Conservation (phyloP, 2,797 vertebrate genomes). For the Phataginus tricuspis region DNA sequence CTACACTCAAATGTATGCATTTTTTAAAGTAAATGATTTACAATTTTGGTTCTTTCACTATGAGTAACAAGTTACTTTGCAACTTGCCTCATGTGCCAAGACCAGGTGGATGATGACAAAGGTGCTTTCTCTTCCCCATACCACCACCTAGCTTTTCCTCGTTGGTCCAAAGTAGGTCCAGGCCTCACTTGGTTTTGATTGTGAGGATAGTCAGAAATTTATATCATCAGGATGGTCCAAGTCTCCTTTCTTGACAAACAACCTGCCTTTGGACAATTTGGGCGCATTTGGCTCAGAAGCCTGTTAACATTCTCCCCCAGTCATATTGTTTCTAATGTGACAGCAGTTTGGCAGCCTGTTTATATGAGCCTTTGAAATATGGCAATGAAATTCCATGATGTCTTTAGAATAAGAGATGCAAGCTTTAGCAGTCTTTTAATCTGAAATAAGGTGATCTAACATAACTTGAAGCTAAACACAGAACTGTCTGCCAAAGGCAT, state of each 20-base stretch:
- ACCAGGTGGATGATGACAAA: neutral
- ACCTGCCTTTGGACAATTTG: neutral
- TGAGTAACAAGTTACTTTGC: neutral
- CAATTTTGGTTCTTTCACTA: neutral
- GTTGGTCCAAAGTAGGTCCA: neutral
- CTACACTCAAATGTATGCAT: neutral
- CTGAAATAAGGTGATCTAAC: slow-evolving; percentile 45
- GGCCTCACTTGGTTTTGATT: neutral
- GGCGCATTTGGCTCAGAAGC: neutral
- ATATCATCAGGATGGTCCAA: neutral
- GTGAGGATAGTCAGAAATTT: neutral
- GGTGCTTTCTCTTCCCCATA: neutral
- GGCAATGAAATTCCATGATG: neutral
- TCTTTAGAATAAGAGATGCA: neutral
- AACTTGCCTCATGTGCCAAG: neutral
- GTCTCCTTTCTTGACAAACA: neutral
- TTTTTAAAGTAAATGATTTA: neutral
- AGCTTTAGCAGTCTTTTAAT: neutral
- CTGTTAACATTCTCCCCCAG: neutral
- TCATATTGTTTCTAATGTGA: neutral
- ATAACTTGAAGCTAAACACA: slow-evolving; percentile 16
- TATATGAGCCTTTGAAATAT: neutral
- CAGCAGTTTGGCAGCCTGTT: neutral
- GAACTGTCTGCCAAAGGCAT: neutral
- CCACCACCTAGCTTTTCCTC: neutral